Base-by-base conservation (phyloP, 2,797 vertebrate genomes). In the Macropus fuliginosus region DNA sequence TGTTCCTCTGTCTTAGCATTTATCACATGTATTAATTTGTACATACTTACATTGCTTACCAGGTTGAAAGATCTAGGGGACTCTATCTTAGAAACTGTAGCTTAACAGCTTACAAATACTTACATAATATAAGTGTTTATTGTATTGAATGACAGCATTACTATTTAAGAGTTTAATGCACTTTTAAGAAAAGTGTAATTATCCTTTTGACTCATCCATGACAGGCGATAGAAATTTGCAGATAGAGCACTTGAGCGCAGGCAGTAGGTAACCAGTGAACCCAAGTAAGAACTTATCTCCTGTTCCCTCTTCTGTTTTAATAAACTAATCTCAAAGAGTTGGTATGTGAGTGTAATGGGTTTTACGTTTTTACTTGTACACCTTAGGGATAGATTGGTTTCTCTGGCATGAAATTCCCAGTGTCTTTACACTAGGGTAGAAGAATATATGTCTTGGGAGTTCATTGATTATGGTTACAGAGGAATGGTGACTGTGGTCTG, bases 131-230 rank as follows among this genome's bases (percentile, higher is more conserved):
- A 81, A 81, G 46, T 46, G 21, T 87, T 46, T 87, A 50, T 87
- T 50, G 40, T 95, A 93, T 94, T 46, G 74, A 93, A 5, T 93
- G 94, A 91, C 52, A 31, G 10, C 66, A 55, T 95, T 27, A 90
- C 96, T 95, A 54, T 92, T 54, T 87, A 89, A 93, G 54, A 95
- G n/a, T 81, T 95, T 10, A 74, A 55, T 94, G 54, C 29, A 56
- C 54, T 81, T 87, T 66, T 16, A n/a, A 66, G 31, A 66, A 66
- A 66, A 66, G 3, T 27, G 11, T 81, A 40, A 81, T 81, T 81
- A 46, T 24, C 74, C 21, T 81, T 9, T 40, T 46, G 40, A 87
- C 24, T 56, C 31, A 89, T 96, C 21, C 54, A 74, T 59, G 46
- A 46, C 29, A 91, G 14, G 55, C 40, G 9, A 13, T 93, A 56